Base-by-base conservation (phyloP, 2,113 vertebrate species). In the Laterallus jamaicensis region DNA sequence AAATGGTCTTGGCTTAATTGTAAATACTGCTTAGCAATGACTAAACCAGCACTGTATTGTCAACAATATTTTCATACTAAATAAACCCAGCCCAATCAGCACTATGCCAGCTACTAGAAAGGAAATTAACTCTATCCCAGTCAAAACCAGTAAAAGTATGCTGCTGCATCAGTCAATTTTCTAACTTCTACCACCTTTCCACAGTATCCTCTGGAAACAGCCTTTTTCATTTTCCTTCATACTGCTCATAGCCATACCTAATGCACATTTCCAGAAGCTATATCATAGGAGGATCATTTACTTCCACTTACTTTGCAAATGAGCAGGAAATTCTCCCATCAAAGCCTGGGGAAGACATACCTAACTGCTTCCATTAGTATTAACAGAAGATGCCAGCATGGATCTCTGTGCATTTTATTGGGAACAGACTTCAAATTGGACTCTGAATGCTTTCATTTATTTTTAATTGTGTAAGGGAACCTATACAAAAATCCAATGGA, bases 401-500 rank as follows among this genome's bases (percentile, higher is more conserved):
- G 40, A 82, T 87, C 22, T 39, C 17, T 37, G 42, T 62, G 49
- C 35, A 47, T 90, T 89, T 93, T 79, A 90, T 42, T 78, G 70
- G 94, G 12, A 87, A 13, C 18, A 95, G 55, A 42, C 62, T 69
- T 91, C 54, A 93, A 78, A 86, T 10, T 81, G 28, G 28, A 59
- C 69, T 93, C 69, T 63, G 71, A 93, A 74, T 56, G 15, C 59
- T 95, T 91, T 73, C 10, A 83, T 96, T 90, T 90, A 44, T 88
- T 96, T 92, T 92, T 89, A 97, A 95, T 88, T 94, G 14, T 75
- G 21, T 64, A 56, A 83, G 42, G 91, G 91, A 90, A 81, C 42
- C 42, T 29, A 77, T 90, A 18, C 62, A 82, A 91, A 92, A 93
- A 66, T 92, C 28, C 44, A 66, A 18, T 60, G 59, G 64, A 91